Evolutionary conservation across 1,140 invertebrate genomes (phyloP), one percentile per base, ranked within the genome.

Genomic region (Triops longicaudatus): DNA sequence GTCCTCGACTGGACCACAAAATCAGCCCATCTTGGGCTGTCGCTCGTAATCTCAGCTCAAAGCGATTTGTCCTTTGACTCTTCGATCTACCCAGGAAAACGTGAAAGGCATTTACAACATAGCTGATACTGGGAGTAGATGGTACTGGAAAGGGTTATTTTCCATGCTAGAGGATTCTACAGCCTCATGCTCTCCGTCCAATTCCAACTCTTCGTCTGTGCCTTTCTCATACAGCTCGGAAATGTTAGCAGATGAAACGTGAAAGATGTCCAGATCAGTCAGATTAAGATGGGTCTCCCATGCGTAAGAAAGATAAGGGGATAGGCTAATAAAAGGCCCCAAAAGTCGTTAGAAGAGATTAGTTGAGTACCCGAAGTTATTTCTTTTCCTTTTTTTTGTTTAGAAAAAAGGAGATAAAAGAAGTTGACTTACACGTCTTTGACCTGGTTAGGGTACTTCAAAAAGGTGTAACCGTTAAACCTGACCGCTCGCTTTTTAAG

Each of bases 31-130:
- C 87, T 79, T 87, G 86, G n/a, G 74, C 76, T 76, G 86, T 87
- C 26, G 91, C 92, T 76, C 88, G 87, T 82, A 93, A 89, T 80
- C 87, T 88, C 63, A 93, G 86, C 84, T 91, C 88, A 81, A 92
- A 91, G 81, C 88, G 86, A 83, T 92, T 91, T 76, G 86, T 88
- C 74, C 88, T 85, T 82, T 91, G 89, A 63, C 87, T 87, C 84
- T 88, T 87, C 63, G 79, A 79, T 31, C 86, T 87, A 81, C 79
- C 81, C 81, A 73, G 78, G n/a, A 26, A 26, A n/a, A 17, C 10
- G 22, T 31, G 26, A n/a, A 73, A 26, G 14, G 41, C 26, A 50
- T 73, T 73, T 31, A 73, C 14, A 73, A 73, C 73, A 73, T 14
- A 31, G 73, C 10, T 41, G 37, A 73, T 73, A 31, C 37, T 73